These are phyloP conservation scores for Sterrhoptilus dennistouni DNA, from an alignment of 2,113 vertebrate genomes.

Conservation along the genomic window DNA sequence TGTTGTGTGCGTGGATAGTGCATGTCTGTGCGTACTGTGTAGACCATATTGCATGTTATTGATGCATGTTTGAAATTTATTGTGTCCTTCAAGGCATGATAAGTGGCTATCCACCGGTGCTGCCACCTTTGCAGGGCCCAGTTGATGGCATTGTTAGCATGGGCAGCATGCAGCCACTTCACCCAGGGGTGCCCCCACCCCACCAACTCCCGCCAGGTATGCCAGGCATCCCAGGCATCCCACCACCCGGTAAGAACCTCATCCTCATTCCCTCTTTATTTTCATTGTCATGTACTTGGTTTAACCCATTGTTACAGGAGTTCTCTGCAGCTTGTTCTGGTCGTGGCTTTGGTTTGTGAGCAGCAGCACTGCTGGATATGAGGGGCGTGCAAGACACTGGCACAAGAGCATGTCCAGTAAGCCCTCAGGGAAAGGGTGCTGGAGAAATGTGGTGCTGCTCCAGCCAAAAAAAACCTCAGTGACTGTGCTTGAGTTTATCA, in stretches of 20 bases:
- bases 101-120: constrained; percentile 89
- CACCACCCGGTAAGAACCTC: constrained; percentile 89
- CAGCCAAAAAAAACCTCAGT: neutral
- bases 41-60: constrained; percentile 91
- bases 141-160: constrained; percentile 94
- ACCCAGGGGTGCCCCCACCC: constrained; percentile 88
- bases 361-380: neutral
- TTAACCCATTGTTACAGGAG: constrained; percentile 78
- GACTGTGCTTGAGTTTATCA: neutral
- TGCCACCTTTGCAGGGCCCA: constrained; percentile 87
- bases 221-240: constrained; percentile 87
- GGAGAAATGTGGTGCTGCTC: neutral
- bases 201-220: constrained; percentile 88
- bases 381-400: neutral
- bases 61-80: constrained; percentile 90
- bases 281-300: constrained; percentile 79
- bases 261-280: constrained; percentile 80
- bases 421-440: neutral
- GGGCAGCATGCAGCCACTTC: constrained; percentile 92
- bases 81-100: constrained; percentile 93
- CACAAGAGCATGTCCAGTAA: neutral
- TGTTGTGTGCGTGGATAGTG: constrained; percentile 77
- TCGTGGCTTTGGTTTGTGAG: neutral
- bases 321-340: constrained; percentile 71
- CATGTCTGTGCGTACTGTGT: constrained; percentile 83